Base-by-base conservation (phyloP, 1,140 invertebrate species). In the Aphaenogaster floridana region DNA sequence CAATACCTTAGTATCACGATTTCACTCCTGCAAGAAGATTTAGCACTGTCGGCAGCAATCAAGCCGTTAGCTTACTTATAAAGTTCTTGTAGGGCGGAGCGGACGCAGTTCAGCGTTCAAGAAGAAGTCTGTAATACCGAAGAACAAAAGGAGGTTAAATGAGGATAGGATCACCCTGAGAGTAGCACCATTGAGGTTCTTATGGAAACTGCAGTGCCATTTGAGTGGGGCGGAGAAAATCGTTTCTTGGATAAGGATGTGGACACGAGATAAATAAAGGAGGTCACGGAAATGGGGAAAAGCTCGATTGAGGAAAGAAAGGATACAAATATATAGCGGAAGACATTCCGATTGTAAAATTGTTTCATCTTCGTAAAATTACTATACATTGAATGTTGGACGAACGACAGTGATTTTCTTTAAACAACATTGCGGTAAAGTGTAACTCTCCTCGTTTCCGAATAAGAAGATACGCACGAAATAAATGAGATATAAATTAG, bases 201-300 rank as follows among this genome's bases (percentile, higher is more conserved):
- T 76, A 84, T 84, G 69, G 80, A 84, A 84, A 84, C 80, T 76
- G 80, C 80, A 84, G 69, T 74, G 69, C 80, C 42, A 84, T 84
- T 84, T 84, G 69, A 76, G 69, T n/a, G 68, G 68, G 80, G 39
- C 17, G 52, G 80, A 83, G 69, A 84, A 84, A 84, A 84, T 84
- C 54, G 80, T 84, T 84, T 84, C 80, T 84, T 36, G 54, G 80
- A 84, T 84, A 84, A 74, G 68, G 7, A 84, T 76, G 69, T 76
- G 80, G 80, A 63, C 80, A 84, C 45, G 69, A 48, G 69, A 76
- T 84, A 84, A 84, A 84, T 84, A 84, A 76, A 84, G 8, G 69
- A 74, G 69, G 54, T 84, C 69, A 28, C 42, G 80, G 11, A 48
- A 72, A 52, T 21, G 64, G 0, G 42, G 13, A 59, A 48, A n/a